These are phyloP conservation scores for Coracias cyanogaster DNA, from an alignment of 2,797 vertebrate genomes.

Conservation along the genomic window DNA sequence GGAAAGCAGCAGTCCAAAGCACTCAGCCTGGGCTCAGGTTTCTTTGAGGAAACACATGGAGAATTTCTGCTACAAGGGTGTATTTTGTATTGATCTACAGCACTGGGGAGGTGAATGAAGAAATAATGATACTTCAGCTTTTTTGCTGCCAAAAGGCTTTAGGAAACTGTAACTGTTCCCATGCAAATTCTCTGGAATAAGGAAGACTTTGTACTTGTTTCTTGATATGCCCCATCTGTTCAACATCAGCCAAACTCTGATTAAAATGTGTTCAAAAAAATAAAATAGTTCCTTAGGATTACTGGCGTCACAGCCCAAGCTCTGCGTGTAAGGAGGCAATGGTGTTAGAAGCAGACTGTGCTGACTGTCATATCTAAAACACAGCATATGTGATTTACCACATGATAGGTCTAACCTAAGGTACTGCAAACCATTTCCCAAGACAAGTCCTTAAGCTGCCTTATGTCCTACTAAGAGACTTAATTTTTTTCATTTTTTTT, in stretches of 20 bases:
- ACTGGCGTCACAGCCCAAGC: neutral
- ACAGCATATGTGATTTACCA: neutral
- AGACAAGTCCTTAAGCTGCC: neutral
- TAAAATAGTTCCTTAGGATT: neutral
- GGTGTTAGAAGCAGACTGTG: neutral
- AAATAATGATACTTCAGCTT: neutral
- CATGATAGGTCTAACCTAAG: neutral
- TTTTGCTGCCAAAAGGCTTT: neutral
- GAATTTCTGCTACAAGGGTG: neutral
- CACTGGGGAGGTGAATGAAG: neutral
- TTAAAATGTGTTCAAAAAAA: neutral
- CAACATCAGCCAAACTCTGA: neutral
- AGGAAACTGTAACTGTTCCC: neutral
- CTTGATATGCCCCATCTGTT: neutral
- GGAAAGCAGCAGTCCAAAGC: neutral
- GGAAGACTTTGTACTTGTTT: constrained; percentile 1
- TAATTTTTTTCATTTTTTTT: neutral
- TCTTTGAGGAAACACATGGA: neutral
- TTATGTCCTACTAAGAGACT: neutral
- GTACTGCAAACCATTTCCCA: neutral
- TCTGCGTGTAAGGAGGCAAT: neutral
- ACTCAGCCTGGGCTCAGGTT: neutral
- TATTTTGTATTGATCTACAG: neutral
- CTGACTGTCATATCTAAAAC: neutral
- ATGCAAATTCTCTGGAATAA: neutral